Evolutionary conservation across 2,797 vertebrate genomes (phyloP), one percentile per base, ranked within the genome.

Genomic region (Lates japonicus): DNA sequence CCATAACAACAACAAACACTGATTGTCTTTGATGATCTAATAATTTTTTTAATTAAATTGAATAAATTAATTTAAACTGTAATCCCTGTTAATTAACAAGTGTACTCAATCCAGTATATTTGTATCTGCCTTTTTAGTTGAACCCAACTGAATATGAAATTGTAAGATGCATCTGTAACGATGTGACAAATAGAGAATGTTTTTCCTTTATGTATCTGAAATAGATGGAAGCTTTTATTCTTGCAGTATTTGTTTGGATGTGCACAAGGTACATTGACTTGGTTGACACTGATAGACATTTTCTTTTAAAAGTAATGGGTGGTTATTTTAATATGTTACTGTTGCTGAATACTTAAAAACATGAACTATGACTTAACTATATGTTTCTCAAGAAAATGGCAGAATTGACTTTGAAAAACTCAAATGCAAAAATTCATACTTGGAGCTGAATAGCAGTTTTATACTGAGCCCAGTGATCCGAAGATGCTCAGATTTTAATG

Each of bases 71-170:
- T 69, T 77, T 51, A 51, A 69, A 66, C 51, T 58, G 10, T 68
- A 76, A 13, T 72, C 79, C 57, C 39, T 5, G 4, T 58, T 58
- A 74, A 77, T 72, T 65, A 84, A 78, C 41, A 71, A 80, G 80
- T 62, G 1, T 60, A 76, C 64, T 81, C 63, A 83, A 52, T 35
- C 44, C 10, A 65, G 7, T 22, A 59, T 63, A 58, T 64, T 66
- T 72, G 13, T 75, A 54, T 74, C 20, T 55, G 13, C 22, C 33
- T 49, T 86, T 81, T 83, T 19, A 60, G 31, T 71, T 70, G 0
- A 83, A 80, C 35, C 52, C 52, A 75, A 33, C 1, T 39, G 10
- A 81, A 76, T 20, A 57, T 25, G 1, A 60, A 31, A 58, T 33
- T 41, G 70, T 67, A 51, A 62, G 33, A 14, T 41, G 25, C 65